Evolutionary conservation across 2,888 invertebrate genomes (phyloP).

Genomic region (Dasypogon diadema): DNA sequence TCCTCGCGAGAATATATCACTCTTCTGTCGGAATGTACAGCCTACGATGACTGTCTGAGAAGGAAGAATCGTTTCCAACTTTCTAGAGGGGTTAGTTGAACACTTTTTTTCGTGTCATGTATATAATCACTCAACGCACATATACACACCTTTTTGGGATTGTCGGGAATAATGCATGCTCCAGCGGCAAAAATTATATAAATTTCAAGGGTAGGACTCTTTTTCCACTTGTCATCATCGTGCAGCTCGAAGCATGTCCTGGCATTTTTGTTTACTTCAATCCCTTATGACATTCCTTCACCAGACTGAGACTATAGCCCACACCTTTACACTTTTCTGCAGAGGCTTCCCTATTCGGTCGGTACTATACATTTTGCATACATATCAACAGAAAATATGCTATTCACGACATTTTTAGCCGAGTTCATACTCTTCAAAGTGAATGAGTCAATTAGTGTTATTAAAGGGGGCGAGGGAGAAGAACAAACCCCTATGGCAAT

Average conservation of each 20-base stretch:
- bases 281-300: neutral
- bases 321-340: neutral
- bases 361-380: conserved; percentile 2
- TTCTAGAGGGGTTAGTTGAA: neutral
- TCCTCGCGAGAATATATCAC: neutral
- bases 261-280: conserved; percentile 7
- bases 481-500: neutral
- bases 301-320: neutral
- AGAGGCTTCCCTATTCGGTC: no score
- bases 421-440: conserved; percentile 19
- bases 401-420: conserved; percentile 2
- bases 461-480: neutral
- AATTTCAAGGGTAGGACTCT: conserved; percentile 33
- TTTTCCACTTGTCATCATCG: conserved; percentile 31
- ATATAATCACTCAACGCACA: conserved; percentile 9
- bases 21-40: neutral
- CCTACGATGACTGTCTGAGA: neutral
- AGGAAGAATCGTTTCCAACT: neutral
- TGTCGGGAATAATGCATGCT: neutral
- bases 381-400: conserved; percentile 2
- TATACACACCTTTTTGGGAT: neutral
- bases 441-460: conserved; percentile 38
- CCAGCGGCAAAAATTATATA: conserved; percentile 5
- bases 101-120: no score
- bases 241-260: conserved; percentile 1